A percentile compares a stretch with the other conserved stretches of the same genome.
Evolutionary conservation across 1,140 invertebrate genomes (phyloP).

Genomic region (Aradophagus sp.): DNA sequence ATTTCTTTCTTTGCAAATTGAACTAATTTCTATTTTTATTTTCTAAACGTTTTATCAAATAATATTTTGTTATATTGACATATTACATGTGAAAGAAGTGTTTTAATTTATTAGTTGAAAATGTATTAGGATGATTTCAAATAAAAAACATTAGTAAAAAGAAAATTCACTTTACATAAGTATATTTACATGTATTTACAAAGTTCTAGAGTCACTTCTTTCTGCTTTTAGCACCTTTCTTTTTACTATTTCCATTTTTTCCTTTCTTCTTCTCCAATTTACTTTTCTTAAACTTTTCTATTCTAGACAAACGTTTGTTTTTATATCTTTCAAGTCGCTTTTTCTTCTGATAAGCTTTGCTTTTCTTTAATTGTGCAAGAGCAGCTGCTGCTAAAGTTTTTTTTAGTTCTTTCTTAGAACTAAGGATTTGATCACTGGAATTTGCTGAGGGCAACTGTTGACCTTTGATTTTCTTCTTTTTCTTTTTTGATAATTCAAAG

Average conservation of each 20-base stretch:
- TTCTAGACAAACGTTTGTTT: constrained; percentile 24
- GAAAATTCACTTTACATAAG: no score
- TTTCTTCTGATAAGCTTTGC: constrained; percentile 32
- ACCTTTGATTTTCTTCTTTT: constrained; percentile 2
- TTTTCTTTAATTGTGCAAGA: constrained; percentile 26
- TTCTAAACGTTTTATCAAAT: no score
- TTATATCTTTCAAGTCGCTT: constrained; percentile 22
- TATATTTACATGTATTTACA: no score
- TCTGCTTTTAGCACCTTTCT: no score
- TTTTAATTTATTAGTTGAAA: no score
- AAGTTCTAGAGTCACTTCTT: no score
- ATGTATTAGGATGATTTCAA: no score
- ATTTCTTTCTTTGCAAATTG: no score
- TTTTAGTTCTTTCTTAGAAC: constrained; percentile 38
- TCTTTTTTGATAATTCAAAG: constrained; percentile 26
- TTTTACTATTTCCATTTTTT: constrained; percentile 23
- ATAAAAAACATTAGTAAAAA: no score
- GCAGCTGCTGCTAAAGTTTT: constrained; percentile 22
- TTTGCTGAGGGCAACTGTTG: constrained; percentile 5
- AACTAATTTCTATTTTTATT: no score
- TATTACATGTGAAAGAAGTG: no score
- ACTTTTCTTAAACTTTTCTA: constrained; percentile 22
- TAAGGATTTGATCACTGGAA: neutral
- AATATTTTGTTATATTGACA: no score
- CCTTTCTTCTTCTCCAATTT: constrained; percentile 25